Percentiles rank a stretch among this genome's conserved stretches.
Conservation (phyloP, 30 jellyfish, hydroid and myxozoan species). For the Aurelia aurita complex sp. Pacific region DNA sequence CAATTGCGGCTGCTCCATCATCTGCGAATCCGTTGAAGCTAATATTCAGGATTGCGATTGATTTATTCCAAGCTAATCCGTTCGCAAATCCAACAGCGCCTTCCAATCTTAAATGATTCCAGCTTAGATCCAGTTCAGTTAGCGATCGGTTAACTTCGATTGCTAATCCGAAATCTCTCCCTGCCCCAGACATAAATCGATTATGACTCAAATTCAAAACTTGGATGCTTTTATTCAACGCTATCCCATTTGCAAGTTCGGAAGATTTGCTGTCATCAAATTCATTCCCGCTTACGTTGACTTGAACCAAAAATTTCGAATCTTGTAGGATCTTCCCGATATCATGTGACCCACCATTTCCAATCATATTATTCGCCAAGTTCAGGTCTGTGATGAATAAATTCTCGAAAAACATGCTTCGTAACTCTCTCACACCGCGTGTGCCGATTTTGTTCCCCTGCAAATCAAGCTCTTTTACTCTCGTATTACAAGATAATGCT, state of each 20-base stretch:
- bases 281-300: constrained; percentile 47
- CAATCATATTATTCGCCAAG: constrained; percentile 53
- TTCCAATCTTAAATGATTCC: constrained; percentile 62
- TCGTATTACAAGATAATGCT: constrained; percentile 27
- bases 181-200: constrained; percentile 48
- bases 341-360: constrained; percentile 25
- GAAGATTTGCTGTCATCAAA: constrained; percentile 43
- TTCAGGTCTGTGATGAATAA: constrained; percentile 33
- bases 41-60: constrained; percentile 17
- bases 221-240: constrained; percentile 17
- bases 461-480: constrained; percentile 43
- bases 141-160: constrained; percentile 35
- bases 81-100: constrained; percentile 64
- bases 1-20: constrained; percentile 69
- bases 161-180: constrained; percentile 42
- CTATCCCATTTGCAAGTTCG: constrained; percentile 29
- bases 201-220: constrained; percentile 50
- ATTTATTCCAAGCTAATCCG: constrained; percentile 42
- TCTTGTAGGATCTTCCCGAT: constrained; percentile 24
- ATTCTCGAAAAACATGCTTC: constrained; percentile 32
- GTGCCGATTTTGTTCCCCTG: constrained; percentile 29
- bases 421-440: constrained; percentile 17
- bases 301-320: not conserved
- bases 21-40: constrained; percentile 76
- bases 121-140: constrained; percentile 60